Conservation (phyloP, 2,797 vertebrate genomes). For the Enteromius afrohamiltoni region DNA sequence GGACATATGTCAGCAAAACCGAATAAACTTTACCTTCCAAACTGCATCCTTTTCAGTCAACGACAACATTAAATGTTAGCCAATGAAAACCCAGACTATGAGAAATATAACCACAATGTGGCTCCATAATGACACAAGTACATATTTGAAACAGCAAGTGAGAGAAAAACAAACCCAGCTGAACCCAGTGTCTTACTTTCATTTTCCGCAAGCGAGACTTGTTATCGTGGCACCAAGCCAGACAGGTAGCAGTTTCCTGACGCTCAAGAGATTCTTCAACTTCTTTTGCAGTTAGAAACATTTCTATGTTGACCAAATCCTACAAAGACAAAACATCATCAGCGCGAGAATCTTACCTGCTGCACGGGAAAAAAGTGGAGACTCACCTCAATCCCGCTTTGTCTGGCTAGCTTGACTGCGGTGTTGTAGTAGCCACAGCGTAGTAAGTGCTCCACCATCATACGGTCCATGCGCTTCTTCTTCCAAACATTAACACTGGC, state of each 20-base stretch:
- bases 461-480: slow-evolving; percentile 98
- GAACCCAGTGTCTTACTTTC: slow-evolving; percentile 82
- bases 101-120: not conserved
- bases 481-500: slow-evolving; percentile 95
- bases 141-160: not conserved
- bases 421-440: slow-evolving; percentile 99
- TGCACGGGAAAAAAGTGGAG: not conserved
- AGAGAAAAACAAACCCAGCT: not conserved
- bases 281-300: slow-evolving; percentile 99
- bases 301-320: slow-evolving; percentile 99
- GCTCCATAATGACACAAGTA: not conserved
- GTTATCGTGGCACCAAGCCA: slow-evolving; percentile 99
- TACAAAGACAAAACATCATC: slow-evolving; percentile 61
- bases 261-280: slow-evolving; percentile 98
- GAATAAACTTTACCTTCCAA: not conserved
- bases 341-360: not conserved
- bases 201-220: slow-evolving; percentile 99
- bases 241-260: slow-evolving; percentile 95
- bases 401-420: slow-evolving; percentile 93
- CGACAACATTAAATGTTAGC: not conserved
- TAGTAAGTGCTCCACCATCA: slow-evolving; percentile 98
- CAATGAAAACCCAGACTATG: not conserved
- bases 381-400: slow-evolving; percentile 95
- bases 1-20: slow-evolving; percentile 51
- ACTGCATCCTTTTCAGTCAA: not conserved